A percentile compares a stretch with the other conserved stretches of the same genome.
phyloP scores from a whole-genome alignment of 2,888 invertebrate genomes.

The Lomographa bimaculata region DNA sequence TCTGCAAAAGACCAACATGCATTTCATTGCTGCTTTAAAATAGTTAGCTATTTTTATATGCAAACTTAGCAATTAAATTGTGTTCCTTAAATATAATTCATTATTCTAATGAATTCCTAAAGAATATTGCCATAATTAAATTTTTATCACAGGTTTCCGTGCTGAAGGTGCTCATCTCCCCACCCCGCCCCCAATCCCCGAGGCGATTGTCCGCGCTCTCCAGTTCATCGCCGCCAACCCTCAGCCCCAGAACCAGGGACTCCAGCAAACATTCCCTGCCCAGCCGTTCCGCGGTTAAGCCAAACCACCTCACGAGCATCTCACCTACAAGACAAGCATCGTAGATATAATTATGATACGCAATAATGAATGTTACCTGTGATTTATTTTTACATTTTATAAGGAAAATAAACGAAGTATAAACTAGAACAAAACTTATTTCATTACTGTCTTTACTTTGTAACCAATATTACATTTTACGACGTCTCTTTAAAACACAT shows the following conservation, averaged over 20 bases:
- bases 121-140: too few relatives aligned
- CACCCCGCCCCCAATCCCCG: slow-evolving; percentile 85
- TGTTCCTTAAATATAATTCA: too few relatives aligned
- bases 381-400: slow-evolving; percentile 62
- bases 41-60: too few relatives aligned
- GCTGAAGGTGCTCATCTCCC: slow-evolving; percentile 85
- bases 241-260: slow-evolving; percentile 54
- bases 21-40: too few relatives aligned
- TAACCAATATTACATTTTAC: too few relatives aligned
- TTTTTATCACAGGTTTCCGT: slow-evolving; percentile 77
- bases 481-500: too few relatives aligned
- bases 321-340: slow-evolving; percentile 37
- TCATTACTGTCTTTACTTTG: too few relatives aligned
- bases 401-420: slow-evolving; percentile 24
- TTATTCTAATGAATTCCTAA: too few relatives aligned
- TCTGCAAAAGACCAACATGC: too few relatives aligned
- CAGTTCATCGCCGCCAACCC: slow-evolving; percentile 66
- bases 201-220: slow-evolving; percentile 81
- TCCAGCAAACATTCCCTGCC: slow-evolving; percentile 32
- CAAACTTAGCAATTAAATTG: too few relatives aligned
- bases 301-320: slow-evolving; percentile 7
- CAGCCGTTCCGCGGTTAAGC: slow-evolving; percentile 65
- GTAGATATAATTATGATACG: slow-evolving; percentile 45
- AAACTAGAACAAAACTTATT: too few relatives aligned
- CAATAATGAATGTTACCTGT: slow-evolving; percentile 66